These are phyloP conservation scores for Epistrophella euchroma DNA, from an alignment of 2,888 invertebrate genomes.

Conservation along the genomic window DNA sequence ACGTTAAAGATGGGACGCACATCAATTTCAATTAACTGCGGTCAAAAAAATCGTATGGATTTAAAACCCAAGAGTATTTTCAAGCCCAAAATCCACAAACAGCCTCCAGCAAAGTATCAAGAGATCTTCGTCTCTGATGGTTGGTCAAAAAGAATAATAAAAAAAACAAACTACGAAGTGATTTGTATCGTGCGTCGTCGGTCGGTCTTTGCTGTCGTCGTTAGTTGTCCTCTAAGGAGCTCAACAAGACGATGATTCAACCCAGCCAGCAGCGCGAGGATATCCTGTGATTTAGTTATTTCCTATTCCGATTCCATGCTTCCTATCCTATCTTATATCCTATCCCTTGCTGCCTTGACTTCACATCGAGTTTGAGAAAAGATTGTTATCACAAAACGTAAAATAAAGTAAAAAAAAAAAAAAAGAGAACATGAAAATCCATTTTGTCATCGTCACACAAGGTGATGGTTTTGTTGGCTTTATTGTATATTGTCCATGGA, in stretches of 20 bases:
- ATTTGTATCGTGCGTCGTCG: constrained; percentile 49
- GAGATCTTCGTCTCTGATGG: constrained; percentile 45
- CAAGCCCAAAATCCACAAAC: constrained; percentile 21
- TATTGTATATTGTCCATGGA: background rate
- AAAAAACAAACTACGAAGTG: constrained; percentile 51
- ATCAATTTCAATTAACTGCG: constrained; percentile 72
- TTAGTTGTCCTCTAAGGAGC: constrained; percentile 54
- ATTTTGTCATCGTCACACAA: constrained; percentile 62
- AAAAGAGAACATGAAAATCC: constrained; percentile 59
- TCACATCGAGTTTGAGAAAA: constrained; percentile 19
- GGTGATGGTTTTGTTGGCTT: constrained; percentile 51
- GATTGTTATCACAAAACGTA: constrained; percentile 54
- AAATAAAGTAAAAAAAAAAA: constrained; percentile 6
- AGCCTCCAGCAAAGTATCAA: background rate
- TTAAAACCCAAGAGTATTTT: constrained; percentile 56
- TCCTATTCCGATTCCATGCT: constrained; percentile 64
- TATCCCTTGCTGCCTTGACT: constrained; percentile 6
- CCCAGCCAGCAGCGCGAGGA: constrained; percentile 58
- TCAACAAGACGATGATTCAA: constrained; percentile 27
- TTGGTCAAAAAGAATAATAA: constrained; percentile 21
- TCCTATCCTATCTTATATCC: constrained; percentile 29
- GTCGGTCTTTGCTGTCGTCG: background rate
- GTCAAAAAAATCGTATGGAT: constrained; percentile 45
- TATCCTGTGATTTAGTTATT: constrained; percentile 74
- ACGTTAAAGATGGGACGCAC: background rate